Base-by-base conservation (phyloP, 2,113 vertebrate genomes). In the Heteronetta atricapilla region DNA sequence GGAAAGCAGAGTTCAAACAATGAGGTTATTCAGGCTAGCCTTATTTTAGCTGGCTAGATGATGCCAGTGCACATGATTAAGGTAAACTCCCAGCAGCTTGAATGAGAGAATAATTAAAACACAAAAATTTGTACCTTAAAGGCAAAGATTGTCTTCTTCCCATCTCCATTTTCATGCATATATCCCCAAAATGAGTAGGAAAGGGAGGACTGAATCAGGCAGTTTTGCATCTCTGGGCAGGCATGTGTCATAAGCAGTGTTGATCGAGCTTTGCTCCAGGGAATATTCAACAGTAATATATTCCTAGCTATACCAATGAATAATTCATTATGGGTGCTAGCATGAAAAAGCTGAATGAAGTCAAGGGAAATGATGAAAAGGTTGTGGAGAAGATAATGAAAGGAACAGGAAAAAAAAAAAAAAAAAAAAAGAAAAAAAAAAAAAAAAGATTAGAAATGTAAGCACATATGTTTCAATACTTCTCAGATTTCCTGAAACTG, bases 401-500 rank as follows among this genome's bases (percentile, higher is more conserved):
- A 92, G 53, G 80, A 87, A 46, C 46, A 83, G 76, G 17, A 17
- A 40, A 36, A 29, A 17, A 26, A 17, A 40, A 19, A 28, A 11
- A 38, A 26, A 38, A 38, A 63, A 38, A 38, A 63, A n/a, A 38
- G 9, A 38, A 38, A 9, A 14, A 26, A 17, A 63, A 38, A 63
- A 18, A 63, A 38, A 63, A 38, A 62, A 4, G 25, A 70, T 87
- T 86, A 96, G 60, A 44, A 91, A 34, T 94, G 62, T 82, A 88
- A 87, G 72, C 66, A 88, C 77, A 74, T 95, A 91, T 78, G 52
- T 96, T 96, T 90, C 84, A 92, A 42, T 68, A 44, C 38, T 82
- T 92, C 70, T 97, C 78, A 85, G 82, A 80, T 97, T 96, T 95
- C 89, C 86, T 96, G 92, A 97, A 96, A 66, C 64, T 73, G 42